Evolutionary conservation across 2,113 vertebrate species (phyloP).

Genomic region (Seriola rivoliana): DNA sequence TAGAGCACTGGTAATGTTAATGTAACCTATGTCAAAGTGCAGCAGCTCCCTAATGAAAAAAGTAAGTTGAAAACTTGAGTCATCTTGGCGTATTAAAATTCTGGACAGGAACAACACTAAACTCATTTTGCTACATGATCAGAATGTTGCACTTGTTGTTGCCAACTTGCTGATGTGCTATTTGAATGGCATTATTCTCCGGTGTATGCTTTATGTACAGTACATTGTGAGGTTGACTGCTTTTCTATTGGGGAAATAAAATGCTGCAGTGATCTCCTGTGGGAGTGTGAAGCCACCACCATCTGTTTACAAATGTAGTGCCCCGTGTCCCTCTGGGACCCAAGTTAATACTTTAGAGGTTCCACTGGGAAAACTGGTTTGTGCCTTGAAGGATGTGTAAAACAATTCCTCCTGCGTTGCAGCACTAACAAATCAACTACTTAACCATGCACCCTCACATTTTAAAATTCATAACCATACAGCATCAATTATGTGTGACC

Average conservation of each 20-base stretch:
- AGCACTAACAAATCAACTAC: constrained; percentile 14
- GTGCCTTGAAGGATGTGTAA: constrained; percentile 36
- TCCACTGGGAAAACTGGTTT: constrained; percentile 56
- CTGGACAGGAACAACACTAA: constrained; percentile 34
- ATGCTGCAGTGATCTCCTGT: constrained; percentile 40
- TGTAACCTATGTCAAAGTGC: constrained; percentile 34
- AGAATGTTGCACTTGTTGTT: constrained; percentile 45
- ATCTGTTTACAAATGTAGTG: constrained; percentile 55
- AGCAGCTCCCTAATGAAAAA: constrained; percentile 39
- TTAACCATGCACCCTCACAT: neutral
- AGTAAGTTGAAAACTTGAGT: constrained; percentile 5
- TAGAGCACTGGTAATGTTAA: constrained; percentile 14
- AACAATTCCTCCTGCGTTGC: constrained; percentile 13
- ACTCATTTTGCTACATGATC: constrained; percentile 40
- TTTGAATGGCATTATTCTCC: constrained; percentile 54
- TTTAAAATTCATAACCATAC: constrained; percentile 10
- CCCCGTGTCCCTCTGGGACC: constrained; percentile 46
- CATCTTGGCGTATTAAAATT: constrained; percentile 43
- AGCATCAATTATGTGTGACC: constrained; percentile 11
- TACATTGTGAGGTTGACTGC: constrained; percentile 54
- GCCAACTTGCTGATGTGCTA: constrained; percentile 53
- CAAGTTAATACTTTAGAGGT: constrained; percentile 41
- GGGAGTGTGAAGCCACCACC: constrained; percentile 50
- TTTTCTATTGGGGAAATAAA: constrained; percentile 52
- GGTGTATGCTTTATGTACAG: constrained; percentile 47